These are phyloP conservation scores for Cyclophora punctaria DNA, from an alignment of 2,888 invertebrate genomes.

Conservation along the genomic window DNA sequence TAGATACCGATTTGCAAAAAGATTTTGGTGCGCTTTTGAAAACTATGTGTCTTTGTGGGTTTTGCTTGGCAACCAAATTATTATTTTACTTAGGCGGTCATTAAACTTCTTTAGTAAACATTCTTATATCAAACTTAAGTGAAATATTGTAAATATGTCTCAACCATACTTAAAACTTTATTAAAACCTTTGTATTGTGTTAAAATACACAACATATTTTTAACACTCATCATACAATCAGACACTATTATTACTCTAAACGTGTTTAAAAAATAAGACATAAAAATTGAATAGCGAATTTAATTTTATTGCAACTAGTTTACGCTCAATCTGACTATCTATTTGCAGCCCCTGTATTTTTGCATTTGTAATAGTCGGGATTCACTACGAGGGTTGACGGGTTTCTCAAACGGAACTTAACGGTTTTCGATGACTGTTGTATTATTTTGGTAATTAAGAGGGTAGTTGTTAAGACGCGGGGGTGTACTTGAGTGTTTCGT, in stretches of 20 bases:
- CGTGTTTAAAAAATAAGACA: constrained; percentile 24
- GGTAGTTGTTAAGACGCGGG: constrained; percentile 52
- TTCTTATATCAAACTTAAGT: no score
- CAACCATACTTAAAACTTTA: no score
- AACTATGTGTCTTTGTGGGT: no score
- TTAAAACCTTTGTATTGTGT: no score
- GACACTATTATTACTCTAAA: constrained; percentile 8
- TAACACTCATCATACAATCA: no score
- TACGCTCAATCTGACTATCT: constrained; percentile 54
- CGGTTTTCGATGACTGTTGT: constrained; percentile 64
- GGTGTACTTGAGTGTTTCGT: constrained; percentile 46
- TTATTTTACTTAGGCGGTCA: no score
- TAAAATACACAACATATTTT: no score
- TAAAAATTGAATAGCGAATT: constrained; percentile 23
- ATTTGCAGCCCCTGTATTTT: constrained; percentile 70
- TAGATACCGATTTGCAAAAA: no score
- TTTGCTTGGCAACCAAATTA: no score
- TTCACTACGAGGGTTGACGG: constrained; percentile 49
- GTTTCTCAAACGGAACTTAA: constrained; percentile 69
- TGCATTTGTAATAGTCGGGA: constrained; percentile 37
- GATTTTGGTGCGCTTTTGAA: no score
- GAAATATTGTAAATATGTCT: no score
- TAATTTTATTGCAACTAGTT: constrained; percentile 49
- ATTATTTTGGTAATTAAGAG: constrained; percentile 53
- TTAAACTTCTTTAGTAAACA: no score